Percentiles rank a stretch among this genome's conserved stretches.
phyloP scores from a whole-genome alignment of 2,888 invertebrate genomes.

The Cephus pulcher region DNA sequence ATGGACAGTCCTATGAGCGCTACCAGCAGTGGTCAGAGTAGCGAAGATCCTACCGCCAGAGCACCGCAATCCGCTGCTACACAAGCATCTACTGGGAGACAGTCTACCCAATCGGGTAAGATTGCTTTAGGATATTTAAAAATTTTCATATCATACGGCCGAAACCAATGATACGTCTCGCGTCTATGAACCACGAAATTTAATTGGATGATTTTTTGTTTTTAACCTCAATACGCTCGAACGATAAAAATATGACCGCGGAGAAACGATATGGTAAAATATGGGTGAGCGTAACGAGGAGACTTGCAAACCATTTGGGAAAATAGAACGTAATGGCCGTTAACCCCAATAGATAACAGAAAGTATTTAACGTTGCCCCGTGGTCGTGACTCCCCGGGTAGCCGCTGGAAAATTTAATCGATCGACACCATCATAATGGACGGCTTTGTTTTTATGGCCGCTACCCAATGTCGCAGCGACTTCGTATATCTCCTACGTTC shows the following conservation, averaged over 20 bases:
- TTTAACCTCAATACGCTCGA: background rate
- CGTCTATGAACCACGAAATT: background rate
- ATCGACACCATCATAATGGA: background rate
- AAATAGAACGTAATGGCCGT: constrained; percentile 27
- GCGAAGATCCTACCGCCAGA: constrained; percentile 60
- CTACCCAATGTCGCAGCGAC: background rate
- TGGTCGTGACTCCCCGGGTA: background rate
- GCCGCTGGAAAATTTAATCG: constrained; percentile 1
- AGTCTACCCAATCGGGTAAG: constrained; percentile 58
- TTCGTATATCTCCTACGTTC: background rate
- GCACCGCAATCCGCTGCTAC: constrained; percentile 62
- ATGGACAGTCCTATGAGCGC: constrained; percentile 61
- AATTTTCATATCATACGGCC: background rate
- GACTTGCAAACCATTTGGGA: constrained; percentile 33
- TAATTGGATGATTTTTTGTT: background rate
- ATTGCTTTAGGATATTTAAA: background rate
- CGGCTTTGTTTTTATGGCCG: background rate
- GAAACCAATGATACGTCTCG: background rate
- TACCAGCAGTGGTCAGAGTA: constrained; percentile 62
- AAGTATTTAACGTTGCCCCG: constrained; percentile 26
- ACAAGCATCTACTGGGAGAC: constrained; percentile 62
- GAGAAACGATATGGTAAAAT: background rate
- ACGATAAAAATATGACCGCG: background rate
- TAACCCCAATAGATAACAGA: constrained; percentile 31
- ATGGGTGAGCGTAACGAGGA: background rate